These are phyloP conservation scores for Pantherophis alleghaniensis DNA, from an alignment of 2,797 vertebrate species.

Conservation along the genomic window DNA sequence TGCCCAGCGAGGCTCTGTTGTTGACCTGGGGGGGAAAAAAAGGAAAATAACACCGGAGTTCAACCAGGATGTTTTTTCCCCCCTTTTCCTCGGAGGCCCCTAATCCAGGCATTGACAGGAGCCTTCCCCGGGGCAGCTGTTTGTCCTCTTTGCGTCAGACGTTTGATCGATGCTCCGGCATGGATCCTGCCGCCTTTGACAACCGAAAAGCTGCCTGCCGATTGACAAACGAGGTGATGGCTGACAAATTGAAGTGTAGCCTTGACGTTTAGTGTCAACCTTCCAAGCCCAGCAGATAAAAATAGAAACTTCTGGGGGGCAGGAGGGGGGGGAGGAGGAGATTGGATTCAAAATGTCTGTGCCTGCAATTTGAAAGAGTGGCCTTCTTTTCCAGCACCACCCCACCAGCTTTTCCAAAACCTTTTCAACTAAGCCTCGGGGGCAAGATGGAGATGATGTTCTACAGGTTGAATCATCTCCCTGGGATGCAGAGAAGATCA, in stretches of 20 bases:
- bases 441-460: constrained; percentile 34
- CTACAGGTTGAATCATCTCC: constrained; percentile 38
- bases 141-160: constrained; percentile 46
- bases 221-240: constrained; percentile 73
- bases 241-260: constrained; percentile 60
- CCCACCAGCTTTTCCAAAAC: background rate
- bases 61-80: constrained; percentile 45
- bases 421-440: constrained; percentile 49
- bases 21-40: background rate
- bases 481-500: constrained; percentile 16
- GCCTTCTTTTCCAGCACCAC: background rate
- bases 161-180: constrained; percentile 42
- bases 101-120: constrained; percentile 62
- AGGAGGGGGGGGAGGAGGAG: background rate
- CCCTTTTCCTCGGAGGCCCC: constrained; percentile 29
- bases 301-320: constrained; percentile 46
- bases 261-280: constrained; percentile 58
- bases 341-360: constrained; percentile 32
- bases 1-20: constrained; percentile 22
- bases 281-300: constrained; percentile 44
- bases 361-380: constrained; percentile 21
- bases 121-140: constrained; percentile 63
- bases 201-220: constrained; percentile 58
- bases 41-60: constrained; percentile 54
- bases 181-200: constrained; percentile 53